Evolutionary conservation across 2,888 invertebrate genomes (phyloP), one percentile per base, ranked within the genome.

Genomic region (Molorchus minor): DNA sequence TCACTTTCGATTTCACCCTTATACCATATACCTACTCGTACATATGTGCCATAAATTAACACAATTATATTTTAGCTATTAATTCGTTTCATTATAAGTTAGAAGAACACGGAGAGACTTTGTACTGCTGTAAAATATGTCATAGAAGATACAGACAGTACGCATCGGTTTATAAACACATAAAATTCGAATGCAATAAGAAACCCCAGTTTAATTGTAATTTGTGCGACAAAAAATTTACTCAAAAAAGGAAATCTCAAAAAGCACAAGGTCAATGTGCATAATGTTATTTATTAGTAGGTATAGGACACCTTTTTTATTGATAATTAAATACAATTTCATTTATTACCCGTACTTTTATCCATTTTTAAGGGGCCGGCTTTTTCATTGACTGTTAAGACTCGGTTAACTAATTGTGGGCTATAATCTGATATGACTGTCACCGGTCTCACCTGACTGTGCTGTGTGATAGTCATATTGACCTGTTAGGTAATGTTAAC

Each of bases 171-270:
- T 62, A 65, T 4, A 84, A 90, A 72, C 91, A 91, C 74, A 81
- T 86, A 44, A 87, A 85, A 41, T 87, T 87, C 69, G 87, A 87
- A 72, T 88, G 87, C 70, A 87, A 87, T 8, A 62, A 63, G 33
- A 53, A 38, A 2, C 58, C 68, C 2, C 61, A 54, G 33, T 68
- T 65, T 29, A 13, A 33, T 29, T 70, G 70, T 43, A 21, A 29
- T 1, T 10, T 57, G 21, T 66, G 65, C 35, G 70, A 75, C 4
- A 71, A 74, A 12, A 49, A 59, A 29, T 62, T 56, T n/a, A 61
- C 62, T 2, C 56, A 56, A 19, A 65, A n/a, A 59, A 16, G 55
- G 44, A n/a, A 57, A 64, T 33, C 41, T 66, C 16, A 66, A 59
- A 33, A 56, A 29, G 17, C 66, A 66, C 36, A 35, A 52, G 7